These are phyloP conservation scores for Coluber constrictor DNA, from an alignment of 2,797 vertebrate genomes.

Conservation along the genomic window DNA sequence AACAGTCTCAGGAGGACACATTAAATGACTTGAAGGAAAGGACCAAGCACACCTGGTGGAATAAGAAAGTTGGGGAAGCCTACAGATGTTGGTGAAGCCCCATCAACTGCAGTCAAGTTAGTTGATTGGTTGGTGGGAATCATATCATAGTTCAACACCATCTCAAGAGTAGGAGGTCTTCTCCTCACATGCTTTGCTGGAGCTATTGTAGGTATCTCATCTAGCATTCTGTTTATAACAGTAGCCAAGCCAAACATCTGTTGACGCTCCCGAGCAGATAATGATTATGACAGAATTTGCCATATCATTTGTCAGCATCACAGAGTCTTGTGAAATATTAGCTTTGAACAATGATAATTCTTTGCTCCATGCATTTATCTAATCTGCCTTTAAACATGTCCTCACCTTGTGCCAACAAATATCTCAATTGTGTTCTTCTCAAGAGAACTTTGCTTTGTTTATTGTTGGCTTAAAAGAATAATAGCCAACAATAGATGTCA, in stretches of 20 bases:
- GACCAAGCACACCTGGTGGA: slow-evolving; percentile 19
- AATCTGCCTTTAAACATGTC: neutral
- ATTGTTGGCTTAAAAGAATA: slow-evolving; percentile 7
- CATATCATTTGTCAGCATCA: neutral
- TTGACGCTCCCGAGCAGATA: neutral
- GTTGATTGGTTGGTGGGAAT: neutral
- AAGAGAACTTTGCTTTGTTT: neutral
- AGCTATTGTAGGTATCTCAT: neutral
- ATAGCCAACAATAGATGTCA: neutral
- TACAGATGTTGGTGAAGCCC: neutral
- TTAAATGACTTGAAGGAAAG: neutral
- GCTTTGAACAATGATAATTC: neutral
- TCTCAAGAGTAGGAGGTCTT: neutral
- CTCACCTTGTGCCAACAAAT: neutral
- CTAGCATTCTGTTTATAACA: neutral
- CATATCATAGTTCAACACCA: neutral
- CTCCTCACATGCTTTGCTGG: neutral
- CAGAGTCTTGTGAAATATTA: neutral
- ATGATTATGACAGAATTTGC: neutral
- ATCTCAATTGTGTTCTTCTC: neutral
- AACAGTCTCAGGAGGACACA: neutral
- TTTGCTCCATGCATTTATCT: neutral
- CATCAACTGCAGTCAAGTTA: neutral
- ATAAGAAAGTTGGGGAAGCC: neutral
- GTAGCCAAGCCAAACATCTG: neutral